phyloP scores from a whole-genome alignment of 2,888 invertebrate species.

The Pecten maximus region DNA sequence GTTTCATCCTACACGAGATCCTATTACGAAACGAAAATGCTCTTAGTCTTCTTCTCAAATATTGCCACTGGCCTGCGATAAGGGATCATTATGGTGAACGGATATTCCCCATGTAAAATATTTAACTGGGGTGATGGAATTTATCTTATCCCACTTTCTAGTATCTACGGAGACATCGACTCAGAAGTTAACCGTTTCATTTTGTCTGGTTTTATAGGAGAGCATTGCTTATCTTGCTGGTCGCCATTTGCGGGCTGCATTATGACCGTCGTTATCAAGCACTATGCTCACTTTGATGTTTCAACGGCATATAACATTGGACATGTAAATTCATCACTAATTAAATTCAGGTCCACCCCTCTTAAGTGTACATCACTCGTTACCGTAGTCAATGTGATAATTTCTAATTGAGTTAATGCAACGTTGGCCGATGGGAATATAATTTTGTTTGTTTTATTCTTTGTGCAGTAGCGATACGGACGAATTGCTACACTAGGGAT shows the following conservation, averaged over 20 bases:
- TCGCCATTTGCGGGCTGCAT: conserved; percentile 24
- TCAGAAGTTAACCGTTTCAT: conserved; percentile 26
- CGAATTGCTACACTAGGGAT: conserved; percentile 40
- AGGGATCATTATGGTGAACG: not conserved
- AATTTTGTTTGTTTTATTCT: conserved; percentile 49
- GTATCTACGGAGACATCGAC: conserved; percentile 27
- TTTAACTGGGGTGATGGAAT: conserved; percentile 18
- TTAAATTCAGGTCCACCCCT: conserved; percentile 49
- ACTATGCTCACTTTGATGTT: conserved; percentile 46
- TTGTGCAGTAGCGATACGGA: conserved; percentile 45
- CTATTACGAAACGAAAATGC: conserved; percentile 33
- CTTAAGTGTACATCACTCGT: conserved; percentile 48
- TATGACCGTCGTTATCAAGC: conserved; percentile 35
- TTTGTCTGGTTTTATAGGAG: conserved; percentile 30
- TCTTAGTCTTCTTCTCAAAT: conserved; percentile 13
- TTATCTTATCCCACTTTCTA: not conserved
- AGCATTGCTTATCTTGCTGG: conserved; percentile 16
- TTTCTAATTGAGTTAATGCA: conserved; percentile 53
- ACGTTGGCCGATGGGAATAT: conserved; percentile 40
- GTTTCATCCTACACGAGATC: conserved; percentile 13
- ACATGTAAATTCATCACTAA: conserved; percentile 45
- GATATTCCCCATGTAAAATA: conserved; percentile 35
- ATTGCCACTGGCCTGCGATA: not conserved
- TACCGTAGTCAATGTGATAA: conserved; percentile 47
- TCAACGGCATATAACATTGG: conserved; percentile 36